Percentiles rank a stretch among this genome's conserved stretches.
phyloP scores from a whole-genome alignment of 2,113 vertebrate genomes.

The Lepidothrix coronata region DNA sequence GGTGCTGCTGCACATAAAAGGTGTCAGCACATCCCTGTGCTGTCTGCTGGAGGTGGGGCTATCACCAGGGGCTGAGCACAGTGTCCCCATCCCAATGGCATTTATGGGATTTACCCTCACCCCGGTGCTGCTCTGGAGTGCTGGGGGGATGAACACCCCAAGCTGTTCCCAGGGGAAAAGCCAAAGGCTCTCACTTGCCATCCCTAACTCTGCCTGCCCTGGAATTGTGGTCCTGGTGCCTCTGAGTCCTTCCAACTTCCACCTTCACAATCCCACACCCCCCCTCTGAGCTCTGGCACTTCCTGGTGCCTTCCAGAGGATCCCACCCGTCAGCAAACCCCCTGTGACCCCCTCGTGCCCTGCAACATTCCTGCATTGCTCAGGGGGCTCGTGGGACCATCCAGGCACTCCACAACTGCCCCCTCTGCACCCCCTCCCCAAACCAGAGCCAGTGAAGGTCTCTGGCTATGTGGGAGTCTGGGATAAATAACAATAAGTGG shows the following conservation, averaged over 20 bases:
- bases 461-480: neutral
- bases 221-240: neutral
- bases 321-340: neutral
- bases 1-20: neutral
- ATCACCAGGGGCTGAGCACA: neutral
- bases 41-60: neutral
- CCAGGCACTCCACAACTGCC: neutral
- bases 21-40: neutral
- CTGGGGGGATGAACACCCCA: neutral
- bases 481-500: neutral
- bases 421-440: neutral
- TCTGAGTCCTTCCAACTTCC: neutral
- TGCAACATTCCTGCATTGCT: neutral
- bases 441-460: neutral
- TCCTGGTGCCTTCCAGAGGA: neutral
- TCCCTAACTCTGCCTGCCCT: neutral
- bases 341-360: fast-evolving
- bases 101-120: fast-evolving
- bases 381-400: neutral
- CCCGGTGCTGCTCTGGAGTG: fast-evolving
- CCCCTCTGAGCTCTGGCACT: neutral
- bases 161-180: neutral
- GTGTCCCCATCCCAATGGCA: fast-evolving
- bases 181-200: neutral
- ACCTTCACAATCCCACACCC: neutral